Evolutionary conservation across 2,113 vertebrate species (phyloP).

Genomic region (Suncus etruscus): DNA sequence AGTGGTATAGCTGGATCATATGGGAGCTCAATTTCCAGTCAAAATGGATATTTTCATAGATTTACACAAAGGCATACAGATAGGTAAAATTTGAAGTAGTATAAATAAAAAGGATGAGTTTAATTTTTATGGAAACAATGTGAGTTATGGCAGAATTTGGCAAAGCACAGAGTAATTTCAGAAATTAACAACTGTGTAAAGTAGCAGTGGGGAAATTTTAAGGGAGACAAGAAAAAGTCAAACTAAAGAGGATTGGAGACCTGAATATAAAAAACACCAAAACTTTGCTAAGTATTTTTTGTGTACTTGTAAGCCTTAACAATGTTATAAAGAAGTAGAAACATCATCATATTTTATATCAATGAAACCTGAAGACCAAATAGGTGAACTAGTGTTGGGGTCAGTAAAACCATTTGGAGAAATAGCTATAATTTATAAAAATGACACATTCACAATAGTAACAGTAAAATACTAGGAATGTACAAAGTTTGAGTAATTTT

Average conservation of each 20-base stretch:
- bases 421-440: neutral
- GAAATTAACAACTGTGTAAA: neutral
- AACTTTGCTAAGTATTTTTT: neutral
- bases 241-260: neutral
- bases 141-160: neutral
- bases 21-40: neutral
- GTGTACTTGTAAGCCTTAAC: neutral
- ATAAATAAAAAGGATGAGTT: neutral
- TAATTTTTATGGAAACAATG: conserved; percentile 14
- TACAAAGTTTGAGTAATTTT: conserved; percentile 20
- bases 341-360: neutral
- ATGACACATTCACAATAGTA: neutral
- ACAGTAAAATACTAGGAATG: neutral
- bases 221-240: neutral
- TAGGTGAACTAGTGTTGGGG: too few relatives aligned
- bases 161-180: neutral
- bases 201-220: neutral
- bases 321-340: neutral
- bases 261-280: neutral
- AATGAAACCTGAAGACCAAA: neutral
- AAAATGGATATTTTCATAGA: neutral
- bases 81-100: neutral
- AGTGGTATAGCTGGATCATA: too few relatives aligned
- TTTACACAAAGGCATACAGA: neutral
- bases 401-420: neutral